Base-by-base conservation (phyloP, 2,888 invertebrate genomes). In the Temnothorax unifasciatus region DNA sequence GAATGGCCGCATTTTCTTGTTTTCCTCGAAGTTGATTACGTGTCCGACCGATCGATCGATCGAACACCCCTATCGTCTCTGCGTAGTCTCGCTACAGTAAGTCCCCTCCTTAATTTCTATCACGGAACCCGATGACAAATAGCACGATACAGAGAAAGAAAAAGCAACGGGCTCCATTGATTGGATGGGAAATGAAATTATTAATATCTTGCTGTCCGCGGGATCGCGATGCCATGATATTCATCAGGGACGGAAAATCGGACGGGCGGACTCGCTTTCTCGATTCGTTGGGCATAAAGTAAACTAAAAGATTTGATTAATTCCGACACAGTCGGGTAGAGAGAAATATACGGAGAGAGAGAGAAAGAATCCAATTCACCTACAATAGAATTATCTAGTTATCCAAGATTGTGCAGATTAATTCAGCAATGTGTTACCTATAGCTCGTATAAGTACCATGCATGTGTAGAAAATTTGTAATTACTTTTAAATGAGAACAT, bases 21-120 rank as follows among this genome's bases (percentile, higher is more conserved):
- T 81, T 81, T 81, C 57, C 71, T 81, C 79, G 18, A 81, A 81
- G 59, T 71, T 81, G 69, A 81, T 81, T 81, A 71, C 79, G 79
- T 59, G 79, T 81, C 79, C 29, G 47, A 69, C 34, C 79, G 68
- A 38, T 77, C 69, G 69, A 69, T 61, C 59, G 79, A 69, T 69
- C 13, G 68, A 75, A 54, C 66, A 69, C 18, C 18, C 34, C 47
- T 47, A 47, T 59, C 44, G 79, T 69, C 68, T 77, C 77, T 44
- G 34, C 29, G 68, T 73, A 73, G 73, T 41, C 73, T 69, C 71
- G 59, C 38, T 69, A 25, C 79, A 25, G 25, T 81, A 81, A 81
- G 79, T 71, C 47, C 50, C 71, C 59, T 71, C 25, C 69, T 81
- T 81, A 81, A 71, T 81, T 81, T 81, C 79, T 81, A 71, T 81